These are phyloP conservation scores for Lota lota DNA, from an alignment of 2,113 vertebrate species.

Conservation along the genomic window DNA sequence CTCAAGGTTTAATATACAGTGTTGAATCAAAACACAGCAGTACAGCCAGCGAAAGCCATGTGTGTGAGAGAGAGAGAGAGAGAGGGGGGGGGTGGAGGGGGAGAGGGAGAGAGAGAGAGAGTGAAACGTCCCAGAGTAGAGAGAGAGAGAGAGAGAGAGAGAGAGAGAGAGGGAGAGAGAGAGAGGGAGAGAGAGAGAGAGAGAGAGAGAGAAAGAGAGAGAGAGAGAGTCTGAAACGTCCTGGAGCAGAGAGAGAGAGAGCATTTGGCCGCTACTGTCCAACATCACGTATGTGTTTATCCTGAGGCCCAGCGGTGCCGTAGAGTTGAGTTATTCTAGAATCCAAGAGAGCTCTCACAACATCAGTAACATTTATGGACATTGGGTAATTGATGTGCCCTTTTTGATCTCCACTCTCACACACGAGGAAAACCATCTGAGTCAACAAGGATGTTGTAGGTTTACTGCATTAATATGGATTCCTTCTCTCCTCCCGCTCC, in stretches of 20 bases:
- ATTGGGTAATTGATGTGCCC: slow-evolving; percentile 68
- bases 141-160: too few species aligned
- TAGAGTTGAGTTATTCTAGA: slow-evolving; percentile 68
- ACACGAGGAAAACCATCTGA: slow-evolving; percentile 73
- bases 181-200: too few species aligned
- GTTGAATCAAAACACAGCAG: background rate
- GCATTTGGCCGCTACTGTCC: slow-evolving; percentile 49
- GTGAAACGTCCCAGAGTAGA: too few species aligned
- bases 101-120: too few species aligned
- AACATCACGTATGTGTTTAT: slow-evolving; percentile 65
- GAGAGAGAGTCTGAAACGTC: too few species aligned
- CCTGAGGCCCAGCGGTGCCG: slow-evolving; percentile 60
- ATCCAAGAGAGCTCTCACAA: slow-evolving; percentile 50
- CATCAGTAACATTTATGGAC: slow-evolving; percentile 72
- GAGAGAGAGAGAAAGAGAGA: too few species aligned
- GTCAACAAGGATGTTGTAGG: slow-evolving; percentile 67
- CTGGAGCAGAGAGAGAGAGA: slow-evolving; percentile 4
- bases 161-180: too few species aligned
- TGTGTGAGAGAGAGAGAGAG: slow-evolving; percentile 14
- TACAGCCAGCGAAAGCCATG: background rate
- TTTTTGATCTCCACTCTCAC: slow-evolving; percentile 63
- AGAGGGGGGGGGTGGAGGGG: too few species aligned
- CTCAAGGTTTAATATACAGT: background rate
- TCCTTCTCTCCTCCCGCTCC: slow-evolving; percentile 35
- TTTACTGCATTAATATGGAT: slow-evolving; percentile 68